phyloP scores from a whole-genome alignment of 2,797 vertebrate genomes.

The Sebastes oblongus region DNA sequence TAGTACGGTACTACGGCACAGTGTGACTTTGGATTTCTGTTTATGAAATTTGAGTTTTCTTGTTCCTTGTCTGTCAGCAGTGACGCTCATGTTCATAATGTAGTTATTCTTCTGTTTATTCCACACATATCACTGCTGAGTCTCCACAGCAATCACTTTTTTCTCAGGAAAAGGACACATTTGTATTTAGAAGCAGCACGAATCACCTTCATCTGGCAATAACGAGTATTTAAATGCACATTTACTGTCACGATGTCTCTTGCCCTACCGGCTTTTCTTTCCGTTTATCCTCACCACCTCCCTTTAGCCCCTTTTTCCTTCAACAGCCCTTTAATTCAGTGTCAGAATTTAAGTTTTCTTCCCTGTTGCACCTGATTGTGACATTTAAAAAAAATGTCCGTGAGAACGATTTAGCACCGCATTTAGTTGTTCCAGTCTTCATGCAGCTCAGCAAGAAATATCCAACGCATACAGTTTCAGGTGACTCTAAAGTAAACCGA shows the following conservation, averaged over 20 bases:
- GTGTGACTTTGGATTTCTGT: neutral
- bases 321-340: neutral
- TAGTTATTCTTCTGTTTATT: neutral
- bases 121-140: neutral
- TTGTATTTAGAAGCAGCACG: neutral
- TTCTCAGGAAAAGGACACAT: neutral
- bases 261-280: neutral
- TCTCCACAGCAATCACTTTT: neutral
- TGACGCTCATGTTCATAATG: neutral
- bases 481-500: neutral
- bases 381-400: neutral
- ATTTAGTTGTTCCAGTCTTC: neutral
- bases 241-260: neutral
- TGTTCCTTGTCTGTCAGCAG: neutral
- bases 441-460: neutral
- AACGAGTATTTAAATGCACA: neutral
- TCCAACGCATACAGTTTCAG: neutral
- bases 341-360: neutral
- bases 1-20: too few relatives aligned
- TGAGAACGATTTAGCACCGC: neutral
- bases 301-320: neutral
- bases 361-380: neutral
- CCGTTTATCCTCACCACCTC: neutral
- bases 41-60: neutral
- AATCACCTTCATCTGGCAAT: neutral